Conservation (phyloP, 53 echinoderm and acorn worm species). For the Patiria pectinifera region DNA sequence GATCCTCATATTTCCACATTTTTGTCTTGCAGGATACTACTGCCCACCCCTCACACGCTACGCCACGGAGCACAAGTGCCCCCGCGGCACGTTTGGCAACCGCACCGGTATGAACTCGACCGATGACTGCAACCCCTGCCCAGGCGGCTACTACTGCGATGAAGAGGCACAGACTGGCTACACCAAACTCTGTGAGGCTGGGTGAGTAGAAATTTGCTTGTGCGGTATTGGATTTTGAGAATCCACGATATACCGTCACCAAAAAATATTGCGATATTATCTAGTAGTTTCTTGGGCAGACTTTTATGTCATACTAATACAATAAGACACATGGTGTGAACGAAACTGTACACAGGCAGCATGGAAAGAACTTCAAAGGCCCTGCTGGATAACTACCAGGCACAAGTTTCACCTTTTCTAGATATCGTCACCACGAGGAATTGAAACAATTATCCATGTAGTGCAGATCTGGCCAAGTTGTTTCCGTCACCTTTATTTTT, state of each 20-base stretch:
- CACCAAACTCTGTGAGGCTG: conserved; percentile 82
- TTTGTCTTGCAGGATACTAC: conserved; percentile 75
- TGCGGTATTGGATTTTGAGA: background rate
- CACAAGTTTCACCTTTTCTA: too few species aligned
- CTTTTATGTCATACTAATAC: too few species aligned
- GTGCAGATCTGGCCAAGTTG: too few species aligned
- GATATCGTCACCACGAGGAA: too few species aligned
- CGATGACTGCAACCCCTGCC: conserved; percentile 88
- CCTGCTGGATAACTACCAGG: too few species aligned
- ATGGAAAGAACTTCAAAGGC: too few species aligned
- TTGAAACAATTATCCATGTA: too few species aligned
- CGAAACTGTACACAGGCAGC: too few species aligned
- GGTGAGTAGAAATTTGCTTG: conserved; percentile 58
- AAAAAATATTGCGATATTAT: too few species aligned
- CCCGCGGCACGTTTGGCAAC: conserved; percentile 92
- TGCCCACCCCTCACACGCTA: conserved; percentile 89
- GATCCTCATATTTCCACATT: background rate
- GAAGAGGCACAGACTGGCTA: conserved; percentile 83
- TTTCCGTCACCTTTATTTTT: too few species aligned
- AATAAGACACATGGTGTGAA: too few species aligned
- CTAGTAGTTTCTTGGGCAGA: too few species aligned
- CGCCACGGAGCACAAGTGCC: conserved; percentile 86
- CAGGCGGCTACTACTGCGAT: conserved; percentile 90
- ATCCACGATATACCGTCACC: background rate
- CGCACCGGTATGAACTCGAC: conserved; percentile 83